A percentile compares a stretch with the other conserved stretches of the same genome.
Conservation (phyloP, 2,113 vertebrate species). For the Pseudorhombus dupliciocellatus region DNA sequence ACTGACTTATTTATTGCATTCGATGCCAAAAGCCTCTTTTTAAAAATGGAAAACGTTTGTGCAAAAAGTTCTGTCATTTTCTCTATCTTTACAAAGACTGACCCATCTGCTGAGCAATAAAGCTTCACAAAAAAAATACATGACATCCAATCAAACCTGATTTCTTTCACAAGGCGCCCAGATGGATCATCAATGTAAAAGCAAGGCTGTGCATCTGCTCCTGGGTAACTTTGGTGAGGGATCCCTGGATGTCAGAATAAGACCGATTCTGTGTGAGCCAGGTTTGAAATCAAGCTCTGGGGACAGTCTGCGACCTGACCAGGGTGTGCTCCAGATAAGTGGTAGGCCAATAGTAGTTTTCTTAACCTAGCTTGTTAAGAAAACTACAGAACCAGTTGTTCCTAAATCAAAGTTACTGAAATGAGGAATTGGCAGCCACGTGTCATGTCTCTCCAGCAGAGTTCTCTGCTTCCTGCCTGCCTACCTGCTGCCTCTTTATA, state of each 20-base stretch:
- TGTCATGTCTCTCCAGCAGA: not conserved
- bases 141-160: not conserved
- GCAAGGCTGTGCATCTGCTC: not conserved
- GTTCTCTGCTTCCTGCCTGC: not conserved
- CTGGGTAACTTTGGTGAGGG: not conserved
- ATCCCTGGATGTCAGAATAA: not conserved
- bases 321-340: too few species aligned
- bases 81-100: too few species aligned
- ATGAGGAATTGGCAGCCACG: not conserved
- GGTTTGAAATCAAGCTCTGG: not conserved
- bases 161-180: not conserved
- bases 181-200: not conserved
- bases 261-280: not conserved
- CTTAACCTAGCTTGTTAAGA: too few species aligned
- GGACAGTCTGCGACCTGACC: too few species aligned
- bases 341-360: too few species aligned
- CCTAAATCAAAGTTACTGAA: not conserved
- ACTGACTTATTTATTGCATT: not conserved
- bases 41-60: not conserved
- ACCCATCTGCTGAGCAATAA: too few species aligned
- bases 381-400: too few species aligned
- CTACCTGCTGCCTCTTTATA: conserved; percentile 15
- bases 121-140: not conserved
- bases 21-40: not conserved
- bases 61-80: not conserved